Conservation (phyloP, 2,888 invertebrate genomes). For the Belgica antarctica region DNA sequence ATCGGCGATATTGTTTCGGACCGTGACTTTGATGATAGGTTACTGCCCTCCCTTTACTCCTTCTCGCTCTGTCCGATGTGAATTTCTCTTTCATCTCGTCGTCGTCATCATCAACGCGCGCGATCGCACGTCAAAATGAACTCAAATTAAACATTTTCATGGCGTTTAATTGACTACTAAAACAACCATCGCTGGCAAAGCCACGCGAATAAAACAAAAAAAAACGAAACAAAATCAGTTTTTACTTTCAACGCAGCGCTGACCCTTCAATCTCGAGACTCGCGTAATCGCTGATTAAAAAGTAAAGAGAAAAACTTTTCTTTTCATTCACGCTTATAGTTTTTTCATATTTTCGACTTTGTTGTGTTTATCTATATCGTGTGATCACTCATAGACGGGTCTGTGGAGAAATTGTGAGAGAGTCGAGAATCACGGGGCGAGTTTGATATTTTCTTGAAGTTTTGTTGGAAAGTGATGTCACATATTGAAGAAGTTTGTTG, state of each 20-base stretch:
- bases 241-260: slow-evolving; percentile 25
- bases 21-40: background rate
- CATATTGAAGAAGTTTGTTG: no score
- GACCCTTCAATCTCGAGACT: slow-evolving; percentile 18
- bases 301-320: slow-evolving; percentile 28
- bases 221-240: slow-evolving; percentile 10
- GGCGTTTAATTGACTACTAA: slow-evolving; percentile 20
- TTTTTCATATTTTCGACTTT: slow-evolving; percentile 20
- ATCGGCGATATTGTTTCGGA: background rate
- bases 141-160: slow-evolving; percentile 12
- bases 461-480: no score
- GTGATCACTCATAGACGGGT: slow-evolving; percentile 13
- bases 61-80: background rate
- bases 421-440: slow-evolving; percentile 12
- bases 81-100: slow-evolving; percentile 23
- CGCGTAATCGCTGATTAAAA: slow-evolving; percentile 23
- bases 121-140: slow-evolving; percentile 9
- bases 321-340: slow-evolving; percentile 16
- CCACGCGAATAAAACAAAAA: background rate
- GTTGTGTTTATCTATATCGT: slow-evolving; percentile 12
- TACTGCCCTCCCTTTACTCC: background rate
- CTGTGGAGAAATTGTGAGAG: slow-evolving; percentile 1
- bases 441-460: background rate
- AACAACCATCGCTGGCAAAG: background rate
- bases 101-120: background rate